Base-by-base conservation (phyloP, 2,113 vertebrate species). In the Platysternon megacephalum region DNA sequence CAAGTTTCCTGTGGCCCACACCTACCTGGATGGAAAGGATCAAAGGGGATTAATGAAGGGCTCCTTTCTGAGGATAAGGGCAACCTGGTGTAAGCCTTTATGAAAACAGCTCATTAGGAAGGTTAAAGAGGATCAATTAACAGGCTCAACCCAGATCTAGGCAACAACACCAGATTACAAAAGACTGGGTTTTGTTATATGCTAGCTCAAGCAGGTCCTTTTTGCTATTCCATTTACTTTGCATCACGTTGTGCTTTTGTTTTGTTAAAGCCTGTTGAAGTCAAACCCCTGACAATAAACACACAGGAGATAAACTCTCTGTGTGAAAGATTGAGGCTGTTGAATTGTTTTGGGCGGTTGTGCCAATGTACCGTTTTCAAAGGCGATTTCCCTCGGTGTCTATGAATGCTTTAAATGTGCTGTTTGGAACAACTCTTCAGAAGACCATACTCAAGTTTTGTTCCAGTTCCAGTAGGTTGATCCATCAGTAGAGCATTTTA, bases 391-490 rank as follows among this genome's bases (percentile, higher is more conserved):
- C 82, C 2, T 0, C n/a, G 86, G 58, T 81, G 74, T 58, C 6
- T 86, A 83, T 44, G 93, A 95, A 87, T 84, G 42, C 48, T 53
- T 93, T 95, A 95, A 95, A 94, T 49, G 89, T 51, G n/a, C 65
- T 85, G 85, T 49, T 88, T 93, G 52, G 58, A 72, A 93, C 79
- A 88, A 48, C 79, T 95, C 92, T 92, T 96, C 90, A 95, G 89
- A 96, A 94, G 89, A 95, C 91, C 92, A 48, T 51, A 94, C 74
- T 95, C 81, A 83, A 28, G 46, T 95, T 90, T 93, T 94, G 21
- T 87, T 95, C 82, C 92, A 89, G 89, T 95, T 95, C 52, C 90
- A 95, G 85, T 79, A 95, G 79, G 93, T 79, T 91, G 65, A 76
- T 94, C 76, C 84, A 92, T 68, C 79, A 95, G 49, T 76, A 97